A percentile compares a stretch with the other conserved stretches of the same genome.
phyloP scores from a whole-genome alignment of 1,140 invertebrate genomes.

The Leucophenga varia region DNA sequence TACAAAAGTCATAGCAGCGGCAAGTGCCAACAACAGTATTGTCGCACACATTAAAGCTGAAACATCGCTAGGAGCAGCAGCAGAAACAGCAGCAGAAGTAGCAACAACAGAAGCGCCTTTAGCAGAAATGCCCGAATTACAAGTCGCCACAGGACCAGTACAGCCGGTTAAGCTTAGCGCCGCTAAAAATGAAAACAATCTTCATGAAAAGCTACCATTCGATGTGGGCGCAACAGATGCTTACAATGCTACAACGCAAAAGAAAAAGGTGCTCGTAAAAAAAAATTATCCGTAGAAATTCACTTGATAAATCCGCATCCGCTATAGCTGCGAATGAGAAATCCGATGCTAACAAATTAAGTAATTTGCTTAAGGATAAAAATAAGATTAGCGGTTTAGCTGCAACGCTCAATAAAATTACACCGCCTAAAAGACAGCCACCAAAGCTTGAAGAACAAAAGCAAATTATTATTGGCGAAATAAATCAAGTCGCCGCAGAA shows the following conservation, averaged over 20 bases:
- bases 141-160: constrained; percentile 43
- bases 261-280: constrained; percentile 29
- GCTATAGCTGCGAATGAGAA: constrained; percentile 10
- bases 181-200: constrained; percentile 32
- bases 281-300: constrained; percentile 41
- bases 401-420: constrained; percentile 29
- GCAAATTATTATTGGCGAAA: background rate
- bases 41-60: background rate
- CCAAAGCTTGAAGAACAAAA: background rate
- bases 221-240: background rate
- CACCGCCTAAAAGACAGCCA: constrained; percentile 37
- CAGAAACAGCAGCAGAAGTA: background rate
- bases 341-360: constrained; percentile 19
- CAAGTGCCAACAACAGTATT: constrained; percentile 31
- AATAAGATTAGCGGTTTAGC: constrained; percentile 36
- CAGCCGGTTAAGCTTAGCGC: constrained; percentile 46
- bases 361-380: constrained; percentile 35
- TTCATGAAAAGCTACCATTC: constrained; percentile 17
- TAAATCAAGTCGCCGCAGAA: background rate
- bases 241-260: constrained; percentile 16
- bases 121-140: constrained; percentile 43
- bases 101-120: background rate
- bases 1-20: constrained; percentile 43
- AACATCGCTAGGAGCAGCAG: background rate
- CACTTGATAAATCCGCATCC: constrained; percentile 30